Evolutionary conservation across 2,113 vertebrate genomes (phyloP).

Genomic region (Tetrax tetrax): DNA sequence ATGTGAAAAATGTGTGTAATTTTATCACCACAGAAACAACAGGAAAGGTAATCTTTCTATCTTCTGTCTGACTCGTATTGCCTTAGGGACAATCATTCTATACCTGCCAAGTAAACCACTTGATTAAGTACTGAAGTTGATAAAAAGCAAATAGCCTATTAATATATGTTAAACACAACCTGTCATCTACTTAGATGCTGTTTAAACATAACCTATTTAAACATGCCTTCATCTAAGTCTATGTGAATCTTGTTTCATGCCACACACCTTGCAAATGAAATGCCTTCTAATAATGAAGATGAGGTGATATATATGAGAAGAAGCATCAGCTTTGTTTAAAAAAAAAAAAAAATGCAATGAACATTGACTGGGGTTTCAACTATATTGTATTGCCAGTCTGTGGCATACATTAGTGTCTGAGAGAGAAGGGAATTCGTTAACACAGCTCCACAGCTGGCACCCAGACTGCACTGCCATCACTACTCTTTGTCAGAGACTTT

Average conservation of each 20-base stretch:
- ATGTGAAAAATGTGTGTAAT: not conserved
- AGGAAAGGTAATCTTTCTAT: not conserved
- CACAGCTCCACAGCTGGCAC: not conserved
- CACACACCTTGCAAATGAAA: not conserved
- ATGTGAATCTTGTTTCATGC: not conserved
- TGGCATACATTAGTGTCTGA: not conserved
- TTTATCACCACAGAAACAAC: not conserved
- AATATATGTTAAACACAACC: slow-evolving; percentile 36
- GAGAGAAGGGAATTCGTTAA: not conserved
- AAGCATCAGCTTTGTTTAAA: not conserved
- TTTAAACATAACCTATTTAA: slow-evolving; percentile 29
- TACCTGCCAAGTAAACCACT: not conserved
- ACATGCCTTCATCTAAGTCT: not conserved
- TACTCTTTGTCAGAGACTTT: not conserved
- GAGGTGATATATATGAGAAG: not conserved
- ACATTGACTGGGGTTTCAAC: not conserved
- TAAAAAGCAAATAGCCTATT: slow-evolving; percentile 35
- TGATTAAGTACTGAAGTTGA: slow-evolving; percentile 28
- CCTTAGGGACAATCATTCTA: not conserved
- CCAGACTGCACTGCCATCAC: not conserved
- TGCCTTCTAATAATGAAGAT: not conserved
- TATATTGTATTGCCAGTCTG: not conserved
- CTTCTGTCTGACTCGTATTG: not conserved
- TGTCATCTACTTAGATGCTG: slow-evolving; percentile 7
- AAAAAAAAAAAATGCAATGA: not conserved